Conservation (phyloP, 2,888 invertebrate genomes). For the Atethmia centrago region DNA sequence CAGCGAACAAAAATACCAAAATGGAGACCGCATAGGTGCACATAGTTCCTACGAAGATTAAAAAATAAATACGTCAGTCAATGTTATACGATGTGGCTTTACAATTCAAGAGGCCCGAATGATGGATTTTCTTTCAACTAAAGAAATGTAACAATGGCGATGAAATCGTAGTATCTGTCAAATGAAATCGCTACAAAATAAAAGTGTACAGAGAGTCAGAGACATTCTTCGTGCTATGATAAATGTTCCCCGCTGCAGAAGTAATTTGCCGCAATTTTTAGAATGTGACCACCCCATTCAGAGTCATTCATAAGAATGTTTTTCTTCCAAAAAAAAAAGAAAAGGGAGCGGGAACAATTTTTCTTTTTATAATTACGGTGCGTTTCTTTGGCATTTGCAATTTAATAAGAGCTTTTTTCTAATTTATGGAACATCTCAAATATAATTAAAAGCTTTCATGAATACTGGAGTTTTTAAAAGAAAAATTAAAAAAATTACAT, state of each 20-base stretch:
- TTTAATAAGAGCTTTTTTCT: background rate
- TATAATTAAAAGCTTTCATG: background rate
- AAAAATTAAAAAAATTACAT: background rate
- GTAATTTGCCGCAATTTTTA: slow-evolving; percentile 77
- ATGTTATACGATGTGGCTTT: slow-evolving; percentile 58
- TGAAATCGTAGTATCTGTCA: slow-evolving; percentile 77
- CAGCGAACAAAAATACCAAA: background rate
- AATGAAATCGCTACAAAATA: slow-evolving; percentile 77
- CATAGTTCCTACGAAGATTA: slow-evolving; percentile 51
- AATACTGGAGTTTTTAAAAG: too few species aligned
- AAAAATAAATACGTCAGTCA: slow-evolving; percentile 58
- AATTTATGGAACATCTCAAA: background rate
- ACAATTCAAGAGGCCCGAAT: slow-evolving; percentile 65
- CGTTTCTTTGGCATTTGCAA: slow-evolving; percentile 8
- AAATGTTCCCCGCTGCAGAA: slow-evolving; percentile 74
- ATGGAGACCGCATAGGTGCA: background rate
- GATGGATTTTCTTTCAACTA: slow-evolving; percentile 62
- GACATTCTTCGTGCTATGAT: slow-evolving; percentile 73
- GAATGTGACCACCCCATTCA: slow-evolving; percentile 60
- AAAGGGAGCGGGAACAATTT: slow-evolving; percentile 17
- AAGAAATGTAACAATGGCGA: slow-evolving; percentile 76
- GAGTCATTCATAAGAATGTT: slow-evolving; percentile 41
- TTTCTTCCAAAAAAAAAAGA: slow-evolving; percentile 35
- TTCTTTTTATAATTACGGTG: slow-evolving; percentile 21
- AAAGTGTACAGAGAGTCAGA: slow-evolving; percentile 66